A percentile compares a stretch with the other conserved stretches of the same genome.
Conservation (phyloP, 1,140 invertebrate species). For the Gryllus bimaculatus region DNA sequence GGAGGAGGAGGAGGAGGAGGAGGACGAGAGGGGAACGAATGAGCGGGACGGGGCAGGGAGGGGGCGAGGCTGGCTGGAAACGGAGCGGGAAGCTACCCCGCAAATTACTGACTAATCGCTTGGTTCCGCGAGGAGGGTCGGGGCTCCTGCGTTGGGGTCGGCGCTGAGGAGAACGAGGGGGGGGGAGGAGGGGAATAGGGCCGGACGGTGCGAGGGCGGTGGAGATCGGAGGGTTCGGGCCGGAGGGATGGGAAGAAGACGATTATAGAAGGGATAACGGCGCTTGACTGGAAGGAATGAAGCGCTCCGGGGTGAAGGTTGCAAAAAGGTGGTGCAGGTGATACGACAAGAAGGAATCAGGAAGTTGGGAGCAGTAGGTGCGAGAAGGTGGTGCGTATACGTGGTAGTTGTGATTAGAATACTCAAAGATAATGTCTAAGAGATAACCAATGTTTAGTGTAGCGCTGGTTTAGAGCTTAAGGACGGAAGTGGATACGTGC, state of each 20-base stretch:
- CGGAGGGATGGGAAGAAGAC: too few species aligned
- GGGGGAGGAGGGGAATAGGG: neutral
- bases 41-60: constrained; percentile 2
- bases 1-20: neutral
- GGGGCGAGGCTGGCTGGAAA: neutral
- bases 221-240: constrained; percentile 7
- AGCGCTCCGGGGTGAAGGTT: neutral
- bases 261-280: too few species aligned
- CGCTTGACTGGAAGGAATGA: too few species aligned
- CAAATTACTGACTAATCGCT: constrained; percentile 20
- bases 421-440: too few species aligned
- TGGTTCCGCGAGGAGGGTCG: constrained; percentile 13
- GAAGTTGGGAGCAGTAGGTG: too few species aligned
- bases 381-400: too few species aligned
- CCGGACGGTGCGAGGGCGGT: neutral
- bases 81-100: constrained; percentile 18
- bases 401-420: too few species aligned
- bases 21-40: neutral
- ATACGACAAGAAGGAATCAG: neutral
- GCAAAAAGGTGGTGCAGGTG: neutral
- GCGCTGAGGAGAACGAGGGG: neutral
- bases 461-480: too few species aligned
- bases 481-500: too few species aligned
- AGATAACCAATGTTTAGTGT: too few species aligned
- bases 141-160: neutral